Conservation (phyloP, 2,797 vertebrate genomes). For the Crocidura indochinensis region DNA sequence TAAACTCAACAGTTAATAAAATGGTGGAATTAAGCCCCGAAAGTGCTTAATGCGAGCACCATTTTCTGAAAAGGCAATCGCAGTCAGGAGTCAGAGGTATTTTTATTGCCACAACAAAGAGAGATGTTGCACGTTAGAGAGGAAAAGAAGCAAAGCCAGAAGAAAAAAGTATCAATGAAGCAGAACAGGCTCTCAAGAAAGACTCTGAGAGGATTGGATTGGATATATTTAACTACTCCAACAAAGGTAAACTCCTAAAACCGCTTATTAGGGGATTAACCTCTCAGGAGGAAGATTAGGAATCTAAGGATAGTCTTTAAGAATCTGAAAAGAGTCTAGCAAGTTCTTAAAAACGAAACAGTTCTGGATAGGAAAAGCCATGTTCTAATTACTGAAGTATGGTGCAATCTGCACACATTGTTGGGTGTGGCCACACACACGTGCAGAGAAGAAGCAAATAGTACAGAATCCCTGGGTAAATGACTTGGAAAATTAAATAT, state of each 20-base stretch:
- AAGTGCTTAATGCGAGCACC: constrained; percentile 15
- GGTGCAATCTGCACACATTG: too few species aligned
- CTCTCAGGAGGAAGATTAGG: constrained; percentile 60
- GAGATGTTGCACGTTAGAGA: constrained; percentile 42
- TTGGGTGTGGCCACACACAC: too few species aligned
- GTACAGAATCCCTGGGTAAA: constrained; percentile 58
- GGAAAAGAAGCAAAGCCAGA: constrained; percentile 64
- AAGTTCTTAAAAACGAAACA: constrained; percentile 66
- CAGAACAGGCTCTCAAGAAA: constrained; percentile 57
- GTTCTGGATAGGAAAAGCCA: constrained; percentile 11
- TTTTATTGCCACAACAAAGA: constrained; percentile 66
- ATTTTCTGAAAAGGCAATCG: constrained; percentile 58
- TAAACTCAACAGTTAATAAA: constrained; percentile 53
- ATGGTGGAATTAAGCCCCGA: constrained; percentile 42
- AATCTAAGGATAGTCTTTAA: constrained; percentile 50
- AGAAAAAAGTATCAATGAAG: constrained; percentile 61
- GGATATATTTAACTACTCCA: constrained; percentile 55
- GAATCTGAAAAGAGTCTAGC: constrained; percentile 46
- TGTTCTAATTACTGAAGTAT: constrained; percentile 60
- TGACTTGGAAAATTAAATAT: constrained; percentile 48
- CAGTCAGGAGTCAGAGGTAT: constrained; percentile 43
- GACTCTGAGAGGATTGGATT: constrained; percentile 33
- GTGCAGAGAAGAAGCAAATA: constrained; percentile 48
- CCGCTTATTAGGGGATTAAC: constrained; percentile 27
- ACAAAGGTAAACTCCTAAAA: constrained; percentile 45